Evolutionary conservation across 92 coral and sea anemone species (phyloP), one percentile per base, ranked within the genome.

Genomic region (Nematostella vectensis): DNA sequence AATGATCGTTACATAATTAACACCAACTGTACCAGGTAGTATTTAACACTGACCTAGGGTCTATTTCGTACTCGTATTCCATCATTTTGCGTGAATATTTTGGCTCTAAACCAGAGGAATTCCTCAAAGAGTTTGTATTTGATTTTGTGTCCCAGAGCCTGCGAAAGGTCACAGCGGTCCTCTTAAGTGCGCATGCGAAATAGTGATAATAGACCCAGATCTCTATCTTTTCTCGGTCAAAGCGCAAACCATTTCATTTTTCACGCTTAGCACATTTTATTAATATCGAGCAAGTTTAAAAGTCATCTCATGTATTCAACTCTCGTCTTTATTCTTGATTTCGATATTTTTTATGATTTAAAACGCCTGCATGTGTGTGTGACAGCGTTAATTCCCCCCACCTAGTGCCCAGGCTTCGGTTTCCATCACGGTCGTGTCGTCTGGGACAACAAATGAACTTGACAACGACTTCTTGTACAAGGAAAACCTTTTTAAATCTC

Each of bases 21-120:
- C 9, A 11, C 1, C 1, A 12, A 48, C 24, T 13, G 50, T 16
- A 25, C 9, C 47, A 3, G 22, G 20, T 23, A 58, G 15, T 21
- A 45, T n/a, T 28, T 22, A 11, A 2, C 6, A 19, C 61, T 39
- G 58, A 85, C 97, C 97, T 81, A 31, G 97, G 97, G 61, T 89
- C 97, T 61, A 89, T 71, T 50, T 89, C 97, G 50, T 81, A 89
- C 59, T 89, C 97, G 59, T 85, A 89, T 78, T 89, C 97, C 97
- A 89, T 85, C 95, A 85, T 85, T 71, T 67, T 76, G 71, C 29
- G 29, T 10, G 25, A 31, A 24, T 13, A 61, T 24, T 66, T 45
- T 64, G 43, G n/a, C n/a, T n/a, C n/a, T n/a, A n/a, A n/a, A n/a
- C n/a, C n/a, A n/a, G n/a, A n/a, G n/a, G n/a, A n/a, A n/a, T n/a